Evolutionary conservation across 2,888 invertebrate species (phyloP), one percentile per base, ranked within the genome.

Genomic region (Gnatocerus cornutus): DNA sequence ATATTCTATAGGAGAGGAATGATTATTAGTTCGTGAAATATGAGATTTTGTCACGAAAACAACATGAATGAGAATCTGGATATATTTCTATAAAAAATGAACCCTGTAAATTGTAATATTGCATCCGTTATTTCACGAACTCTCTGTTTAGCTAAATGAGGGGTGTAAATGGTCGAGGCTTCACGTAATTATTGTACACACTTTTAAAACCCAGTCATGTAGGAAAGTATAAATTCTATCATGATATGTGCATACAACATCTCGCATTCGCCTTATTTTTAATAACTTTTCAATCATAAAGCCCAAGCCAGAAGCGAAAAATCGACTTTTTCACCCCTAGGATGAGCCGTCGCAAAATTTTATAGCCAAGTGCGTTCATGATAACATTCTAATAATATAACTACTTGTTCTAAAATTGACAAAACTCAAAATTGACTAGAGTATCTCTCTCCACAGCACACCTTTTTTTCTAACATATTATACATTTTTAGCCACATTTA

Each of bases 381-480:
- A 80, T 79, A 81, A 80, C 78, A 78, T 79, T 80, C 82, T 83
- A 80, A 81, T 78, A 71, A 71, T 78, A 71, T 81, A 80, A 77
- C 83, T 83, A 83, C 82, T 78, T 74, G 71, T 78, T 80, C 84
- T 84, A 84, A 82, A 85, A 85, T 85, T 85, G 85, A 85, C 85
- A 77, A 82, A 85, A 85, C 84, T 81, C 76, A 85, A 85, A 85
- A 85, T 85, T 85, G 85, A 85, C 85, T 85, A 85, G 82, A 82
- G 81, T 82, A 79, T 77, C 71, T 76, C 80, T 79, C 78, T 77
- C 78, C 83, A 83, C 82, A 78, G 79, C 82, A 81, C 79, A 81
- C 81, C 71, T 76, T 21, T 61, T 45, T 68, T 73, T 78, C 77
- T 79, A 81, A 82, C 79, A 81, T 80, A 77, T 77, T 73, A 78